Evolutionary conservation across 2,888 invertebrate genomes (phyloP).

Genomic region (Ornithoptera alexandrae): DNA sequence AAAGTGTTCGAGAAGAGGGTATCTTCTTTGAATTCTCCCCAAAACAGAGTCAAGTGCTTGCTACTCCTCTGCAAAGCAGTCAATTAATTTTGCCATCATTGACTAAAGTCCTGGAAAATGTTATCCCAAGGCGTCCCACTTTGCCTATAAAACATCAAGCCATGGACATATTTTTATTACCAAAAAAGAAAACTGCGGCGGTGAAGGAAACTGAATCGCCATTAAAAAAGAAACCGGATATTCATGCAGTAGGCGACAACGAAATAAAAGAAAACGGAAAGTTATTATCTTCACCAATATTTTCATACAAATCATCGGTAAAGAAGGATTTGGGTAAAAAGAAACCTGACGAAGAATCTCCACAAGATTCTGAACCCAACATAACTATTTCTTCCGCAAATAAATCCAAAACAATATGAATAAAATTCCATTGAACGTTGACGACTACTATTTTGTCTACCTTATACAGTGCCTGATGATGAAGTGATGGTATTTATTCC

Average conservation of each 20-base stretch:
- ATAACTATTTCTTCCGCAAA: conserved; percentile 19
- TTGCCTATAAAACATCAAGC: conserved; percentile 48
- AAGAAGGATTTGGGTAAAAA: conserved; percentile 55
- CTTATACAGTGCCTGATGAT: background rate
- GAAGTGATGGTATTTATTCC: no score
- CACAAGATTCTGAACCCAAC: conserved; percentile 35
- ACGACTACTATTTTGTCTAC: background rate
- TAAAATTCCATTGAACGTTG: conserved; percentile 2
- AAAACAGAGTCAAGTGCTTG: conserved; percentile 37
- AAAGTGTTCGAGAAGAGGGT: conserved; percentile 56
- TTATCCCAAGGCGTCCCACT: conserved; percentile 41
- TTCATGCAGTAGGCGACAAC: conserved; percentile 58
- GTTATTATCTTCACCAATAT: conserved; percentile 28
- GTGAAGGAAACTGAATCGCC: conserved; percentile 24
- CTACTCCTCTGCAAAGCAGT: conserved; percentile 30
- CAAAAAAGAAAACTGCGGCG: conserved; percentile 51
- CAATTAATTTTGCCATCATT: conserved; percentile 44
- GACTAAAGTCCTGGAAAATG: conserved; percentile 41
- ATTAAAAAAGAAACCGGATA: conserved; percentile 42
- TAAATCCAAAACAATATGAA: conserved; percentile 20
- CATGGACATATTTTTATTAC: conserved; percentile 62
- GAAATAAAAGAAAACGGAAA: conserved; percentile 48
- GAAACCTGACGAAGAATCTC: conserved; percentile 35
- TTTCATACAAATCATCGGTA: conserved; percentile 39
- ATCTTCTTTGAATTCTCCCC: conserved; percentile 55